Base-by-base conservation (phyloP, 2,797 vertebrate species). In the Notamacropus eugenii region DNA sequence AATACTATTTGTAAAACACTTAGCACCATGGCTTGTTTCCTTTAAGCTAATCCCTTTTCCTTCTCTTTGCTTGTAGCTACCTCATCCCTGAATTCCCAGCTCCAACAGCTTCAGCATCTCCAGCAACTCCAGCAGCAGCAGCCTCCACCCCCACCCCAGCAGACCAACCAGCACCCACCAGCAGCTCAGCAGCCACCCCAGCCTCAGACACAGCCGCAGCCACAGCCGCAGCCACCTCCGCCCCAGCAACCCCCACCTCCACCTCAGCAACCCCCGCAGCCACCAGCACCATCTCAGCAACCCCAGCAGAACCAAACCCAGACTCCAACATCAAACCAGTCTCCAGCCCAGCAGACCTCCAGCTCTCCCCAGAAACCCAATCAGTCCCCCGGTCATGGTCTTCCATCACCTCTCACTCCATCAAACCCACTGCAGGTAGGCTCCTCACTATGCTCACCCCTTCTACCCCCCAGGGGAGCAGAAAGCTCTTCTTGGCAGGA, bases 81-180 rank as follows among this genome's bases (percentile, higher is more conserved):
- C 99, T 99, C 99, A 99, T 99, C 99, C 98, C 99, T 99, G 98
- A 99, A 99, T 99, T 99, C 99, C 97, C 99, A 99, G 98, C 99
- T 99, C 98, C 99, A 99, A 98, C 99, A 99, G 98, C 99, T 99
- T 98, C 99, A 99, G 98, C 99, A 99, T 98, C 99, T 99, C 96
- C 99, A 99, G 97, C 99, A 99, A 95, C 98, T 99, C 96, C 99
- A 99, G 97, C 99, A 99, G 5, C 99, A 99, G 90, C 99, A 99
- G 94, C 99, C 99, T 0, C 99, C 99, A 4, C 99, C 99, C 0
- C 98, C 98, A 3, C 99, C 99, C 31, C 97, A 99, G 14, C 99
- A 99, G 19, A 94, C 98, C n/a, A 99, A 98, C 91, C 99, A 99
- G 10, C 99, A 99, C 14, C 99, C 99, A 97, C 34, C 98, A 57